Evolutionary conservation across 2,888 invertebrate species (phyloP).

Genomic region (Apoda limacodes): DNA sequence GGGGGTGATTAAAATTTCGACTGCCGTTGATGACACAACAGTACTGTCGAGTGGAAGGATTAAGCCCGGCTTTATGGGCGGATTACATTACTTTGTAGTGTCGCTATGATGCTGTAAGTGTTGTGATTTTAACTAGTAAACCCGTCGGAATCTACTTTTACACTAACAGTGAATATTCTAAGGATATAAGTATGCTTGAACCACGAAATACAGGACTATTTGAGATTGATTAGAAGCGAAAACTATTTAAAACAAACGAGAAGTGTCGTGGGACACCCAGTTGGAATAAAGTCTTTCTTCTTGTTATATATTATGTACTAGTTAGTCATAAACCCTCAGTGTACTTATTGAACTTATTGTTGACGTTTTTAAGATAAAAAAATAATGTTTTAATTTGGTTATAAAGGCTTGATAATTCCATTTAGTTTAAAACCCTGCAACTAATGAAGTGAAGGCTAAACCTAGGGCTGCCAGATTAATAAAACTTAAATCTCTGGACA

Average conservation of each 20-base stretch:
- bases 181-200: slow-evolving; percentile 5
- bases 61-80: slow-evolving; percentile 62
- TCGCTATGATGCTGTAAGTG: slow-evolving; percentile 28
- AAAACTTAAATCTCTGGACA: too few species aligned
- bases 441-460: too few species aligned
- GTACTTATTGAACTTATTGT: too few species aligned
- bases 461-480: too few species aligned
- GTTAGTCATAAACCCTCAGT: too few species aligned
- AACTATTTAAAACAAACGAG: too few species aligned
- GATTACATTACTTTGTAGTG: slow-evolving; percentile 58
- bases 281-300: slow-evolving; percentile 2
- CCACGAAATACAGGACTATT: background rate
- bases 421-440: too few species aligned
- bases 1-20: slow-evolving; percentile 65
- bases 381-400: too few species aligned
- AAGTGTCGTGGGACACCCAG: too few species aligned
- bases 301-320: slow-evolving; percentile 2
- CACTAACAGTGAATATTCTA: slow-evolving; percentile 13
- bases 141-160: too few species aligned
- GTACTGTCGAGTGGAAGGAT: slow-evolving; percentile 56
- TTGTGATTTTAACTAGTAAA: slow-evolving; percentile 48
- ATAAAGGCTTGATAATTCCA: too few species aligned
- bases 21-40: slow-evolving; percentile 65
- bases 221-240: slow-evolving; percentile 9
- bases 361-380: too few species aligned